Evolutionary conservation across 2,113 vertebrate species (phyloP).

Genomic region (Rhodinocichla rosea): DNA sequence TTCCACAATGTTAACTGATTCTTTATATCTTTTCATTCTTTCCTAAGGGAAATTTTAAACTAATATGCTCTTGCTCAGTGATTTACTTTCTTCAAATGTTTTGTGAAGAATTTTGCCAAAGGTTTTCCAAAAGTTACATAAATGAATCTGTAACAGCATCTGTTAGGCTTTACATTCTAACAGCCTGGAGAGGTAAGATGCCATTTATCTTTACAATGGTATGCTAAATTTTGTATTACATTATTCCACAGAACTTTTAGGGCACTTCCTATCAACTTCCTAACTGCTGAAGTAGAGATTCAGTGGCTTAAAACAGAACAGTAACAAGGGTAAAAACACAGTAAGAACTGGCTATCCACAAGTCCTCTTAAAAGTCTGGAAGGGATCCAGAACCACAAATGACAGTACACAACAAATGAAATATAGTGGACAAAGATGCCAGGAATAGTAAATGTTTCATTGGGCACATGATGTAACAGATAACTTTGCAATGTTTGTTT

Average conservation of each 20-base stretch:
- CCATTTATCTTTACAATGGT: not conserved
- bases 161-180: not conserved
- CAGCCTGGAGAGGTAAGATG: not conserved
- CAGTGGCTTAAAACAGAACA: not conserved
- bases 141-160: not conserved
- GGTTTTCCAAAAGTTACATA: not conserved
- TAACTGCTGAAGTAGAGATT: not conserved
- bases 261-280: not conserved
- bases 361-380: not conserved
- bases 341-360: not conserved
- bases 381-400: not conserved
- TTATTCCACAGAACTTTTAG: not conserved
- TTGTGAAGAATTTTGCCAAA: not conserved
- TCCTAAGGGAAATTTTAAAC: not conserved
- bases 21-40: not conserved
- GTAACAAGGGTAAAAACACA: not conserved
- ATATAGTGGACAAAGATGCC: not conserved
- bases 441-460: not conserved
- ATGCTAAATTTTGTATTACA: not conserved
- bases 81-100: not conserved
- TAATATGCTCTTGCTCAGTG: not conserved
- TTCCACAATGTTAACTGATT: not conserved
- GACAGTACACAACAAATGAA: not conserved
- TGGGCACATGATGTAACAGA: not conserved
- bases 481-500: not conserved